Percentiles rank a stretch among this genome's conserved stretches.
Conservation (phyloP, 2,888 invertebrate species). For the Meandrusa payeni region DNA sequence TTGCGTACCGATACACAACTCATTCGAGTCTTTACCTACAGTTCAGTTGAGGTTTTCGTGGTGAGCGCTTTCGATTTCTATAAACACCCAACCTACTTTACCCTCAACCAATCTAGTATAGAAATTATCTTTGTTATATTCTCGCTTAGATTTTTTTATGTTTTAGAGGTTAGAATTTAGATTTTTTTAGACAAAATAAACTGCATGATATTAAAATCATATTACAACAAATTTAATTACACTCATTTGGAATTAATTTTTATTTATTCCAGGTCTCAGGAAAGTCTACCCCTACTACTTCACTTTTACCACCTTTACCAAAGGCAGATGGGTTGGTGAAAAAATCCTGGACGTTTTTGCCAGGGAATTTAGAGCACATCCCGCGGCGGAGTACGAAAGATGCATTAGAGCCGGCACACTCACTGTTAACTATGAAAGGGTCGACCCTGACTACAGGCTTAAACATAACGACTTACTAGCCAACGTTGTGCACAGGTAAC, state of each 20-base stretch:
- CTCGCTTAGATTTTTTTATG: background rate
- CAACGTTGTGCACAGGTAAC: conserved; percentile 96
- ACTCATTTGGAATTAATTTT: no score
- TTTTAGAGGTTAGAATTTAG: no score
- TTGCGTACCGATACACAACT: conserved; percentile 19
- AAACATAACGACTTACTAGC: conserved; percentile 96
- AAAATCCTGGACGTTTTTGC: conserved; percentile 95
- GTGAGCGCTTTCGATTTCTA: conserved; percentile 22
- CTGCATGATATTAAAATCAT: no score
- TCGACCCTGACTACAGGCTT: conserved; percentile 93
- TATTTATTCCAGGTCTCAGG: conserved; percentile 12
- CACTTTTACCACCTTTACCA: conserved; percentile 97
- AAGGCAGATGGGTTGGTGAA: conserved; percentile 97
- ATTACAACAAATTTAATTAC: no score
- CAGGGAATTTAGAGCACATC: conserved; percentile 96
- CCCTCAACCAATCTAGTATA: conserved; percentile 1
- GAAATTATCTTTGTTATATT: conserved; percentile 15
- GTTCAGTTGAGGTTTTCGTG: conserved; percentile 27
- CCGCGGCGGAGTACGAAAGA: conserved; percentile 94
- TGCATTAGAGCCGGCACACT: conserved; percentile 95
- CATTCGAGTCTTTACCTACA: conserved; percentile 37
- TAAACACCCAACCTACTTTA: conserved; percentile 18
- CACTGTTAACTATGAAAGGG: conserved; percentile 96
- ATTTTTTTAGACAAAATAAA: no score
- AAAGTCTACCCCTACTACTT: conserved; percentile 99